These are phyloP conservation scores for Thalassoma bifasciatum DNA, from an alignment of 2,113 vertebrate genomes.

Conservation along the genomic window DNA sequence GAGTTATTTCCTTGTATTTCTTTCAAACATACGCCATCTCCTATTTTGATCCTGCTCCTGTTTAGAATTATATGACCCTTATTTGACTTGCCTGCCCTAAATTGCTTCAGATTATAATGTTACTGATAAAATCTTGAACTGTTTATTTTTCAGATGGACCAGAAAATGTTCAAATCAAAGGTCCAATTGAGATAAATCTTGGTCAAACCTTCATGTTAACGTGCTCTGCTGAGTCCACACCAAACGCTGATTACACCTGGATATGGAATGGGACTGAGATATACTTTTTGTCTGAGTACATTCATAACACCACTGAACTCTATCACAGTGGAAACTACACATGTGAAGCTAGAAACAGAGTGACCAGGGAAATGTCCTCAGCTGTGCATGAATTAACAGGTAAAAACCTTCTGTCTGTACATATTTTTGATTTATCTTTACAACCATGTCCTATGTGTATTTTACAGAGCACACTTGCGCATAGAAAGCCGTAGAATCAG, in stretches of 20 bases:
- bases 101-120: neutral
- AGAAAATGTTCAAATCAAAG: slow-evolving; percentile 48
- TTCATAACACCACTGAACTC: neutral
- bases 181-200: neutral
- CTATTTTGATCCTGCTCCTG: neutral
- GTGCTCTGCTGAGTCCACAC: slow-evolving; percentile 66
- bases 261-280: slow-evolving; percentile 37
- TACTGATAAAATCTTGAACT: neutral
- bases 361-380: slow-evolving; percentile 30
- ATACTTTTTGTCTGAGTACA: slow-evolving; percentile 2
- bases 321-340: slow-evolving; percentile 3
- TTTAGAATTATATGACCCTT: neutral
- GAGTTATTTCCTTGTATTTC: neutral
- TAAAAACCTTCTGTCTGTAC: neutral
- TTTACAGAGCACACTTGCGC: too few species aligned
- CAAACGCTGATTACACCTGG: slow-evolving; percentile 65
- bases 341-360: slow-evolving; percentile 20
- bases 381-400: neutral
- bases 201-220: neutral
- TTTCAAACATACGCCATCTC: neutral
- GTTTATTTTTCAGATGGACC: slow-evolving; percentile 56
- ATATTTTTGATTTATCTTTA: too few species aligned
- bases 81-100: neutral
- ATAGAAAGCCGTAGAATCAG: too few species aligned
- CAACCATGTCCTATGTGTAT: too few species aligned